Evolutionary conservation across 2,113 vertebrate species (phyloP).

Genomic region (Austrofundulus limnaeus): DNA sequence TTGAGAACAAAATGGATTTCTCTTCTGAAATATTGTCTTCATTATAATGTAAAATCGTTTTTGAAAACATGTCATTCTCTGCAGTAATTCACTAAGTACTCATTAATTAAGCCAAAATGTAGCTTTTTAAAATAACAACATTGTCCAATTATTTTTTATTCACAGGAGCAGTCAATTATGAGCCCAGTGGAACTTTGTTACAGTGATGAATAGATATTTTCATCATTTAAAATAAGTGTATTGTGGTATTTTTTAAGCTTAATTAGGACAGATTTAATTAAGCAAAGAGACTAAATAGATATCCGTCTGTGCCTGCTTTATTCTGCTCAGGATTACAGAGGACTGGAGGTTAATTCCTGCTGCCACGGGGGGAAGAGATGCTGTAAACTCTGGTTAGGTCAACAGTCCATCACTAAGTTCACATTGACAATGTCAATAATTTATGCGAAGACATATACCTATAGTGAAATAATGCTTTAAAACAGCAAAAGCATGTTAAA

Average conservation of each 20-base stretch:
- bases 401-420: background rate
- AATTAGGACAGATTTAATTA: no score
- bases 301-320: no score
- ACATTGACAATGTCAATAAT: background rate
- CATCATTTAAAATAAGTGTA: no score
- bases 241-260: no score
- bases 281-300: no score
- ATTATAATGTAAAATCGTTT: background rate
- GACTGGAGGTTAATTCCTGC: no score
- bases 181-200: background rate
- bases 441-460: background rate
- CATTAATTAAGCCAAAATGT: no score
- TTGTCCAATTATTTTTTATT: background rate
- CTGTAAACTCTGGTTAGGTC: background rate
- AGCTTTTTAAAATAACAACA: background rate
- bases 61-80: background rate
- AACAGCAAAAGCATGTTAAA: background rate
- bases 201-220: background rate
- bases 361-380: background rate
- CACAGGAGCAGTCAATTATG: no score
- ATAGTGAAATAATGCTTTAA: background rate
- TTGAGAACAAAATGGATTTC: no score
- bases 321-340: no score
- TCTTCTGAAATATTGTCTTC: no score
- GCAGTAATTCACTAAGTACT: background rate